Percentiles rank a stretch among this genome's conserved stretches.
phyloP scores from a whole-genome alignment of 23 tunicate genomes.

The Halocynthia roretzi region DNA sequence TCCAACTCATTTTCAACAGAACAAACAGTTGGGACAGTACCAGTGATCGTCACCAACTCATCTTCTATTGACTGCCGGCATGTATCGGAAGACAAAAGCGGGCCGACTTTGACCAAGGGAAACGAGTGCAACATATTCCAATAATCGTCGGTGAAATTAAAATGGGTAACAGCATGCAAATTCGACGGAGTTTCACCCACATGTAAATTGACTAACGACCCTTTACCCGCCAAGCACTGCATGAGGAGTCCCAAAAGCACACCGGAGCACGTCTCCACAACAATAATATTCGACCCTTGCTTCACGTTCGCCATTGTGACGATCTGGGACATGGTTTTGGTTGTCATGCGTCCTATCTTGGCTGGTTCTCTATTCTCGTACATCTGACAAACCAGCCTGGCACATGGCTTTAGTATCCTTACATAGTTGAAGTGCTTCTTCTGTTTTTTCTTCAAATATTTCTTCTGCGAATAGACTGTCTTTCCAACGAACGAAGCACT shows the following conservation, averaged over 20 bases:
- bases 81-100: neutral
- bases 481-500: conserved; percentile 61
- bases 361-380: conserved; percentile 84
- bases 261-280: conserved; percentile 82
- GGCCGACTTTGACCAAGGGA: conserved; percentile 51
- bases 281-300: conserved; percentile 66
- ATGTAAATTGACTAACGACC: conserved; percentile 64
- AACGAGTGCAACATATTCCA: conserved; percentile 63
- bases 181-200: conserved; percentile 82
- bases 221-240: conserved; percentile 60
- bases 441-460: conserved; percentile 77
- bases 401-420: conserved; percentile 49
- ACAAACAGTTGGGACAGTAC: neutral
- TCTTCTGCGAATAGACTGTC: conserved; percentile 74
- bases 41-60: neutral
- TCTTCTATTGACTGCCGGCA: neutral
- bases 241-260: conserved; percentile 44
- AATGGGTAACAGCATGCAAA: conserved; percentile 49
- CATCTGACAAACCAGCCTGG: conserved; percentile 60
- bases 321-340: conserved; percentile 59
- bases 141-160: conserved; percentile 51
- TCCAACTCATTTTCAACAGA: neutral
- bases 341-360: conserved; percentile 69
- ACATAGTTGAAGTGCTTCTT: conserved; percentile 51
- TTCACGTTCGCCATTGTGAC: conserved; percentile 45